Percentiles rank a stretch among this genome's conserved stretches.
These are phyloP conservation scores for Hydraecia micacea DNA, from an alignment of 2,888 invertebrate species.

Conservation along the genomic window DNA sequence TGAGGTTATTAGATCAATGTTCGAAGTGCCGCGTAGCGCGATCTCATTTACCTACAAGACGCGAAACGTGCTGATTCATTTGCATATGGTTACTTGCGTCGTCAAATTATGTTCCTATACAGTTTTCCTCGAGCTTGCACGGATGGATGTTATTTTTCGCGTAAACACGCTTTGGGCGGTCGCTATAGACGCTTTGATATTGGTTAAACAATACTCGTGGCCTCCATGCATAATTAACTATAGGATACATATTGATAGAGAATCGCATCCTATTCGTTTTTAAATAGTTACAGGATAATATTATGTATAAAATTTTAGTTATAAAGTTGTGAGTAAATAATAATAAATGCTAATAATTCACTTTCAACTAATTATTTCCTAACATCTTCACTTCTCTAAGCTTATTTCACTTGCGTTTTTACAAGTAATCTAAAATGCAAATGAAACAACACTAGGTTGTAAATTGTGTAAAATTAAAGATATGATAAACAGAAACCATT, in stretches of 20 bases:
- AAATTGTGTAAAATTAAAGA: slow-evolving; percentile 17
- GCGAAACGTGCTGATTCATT: slow-evolving; percentile 90
- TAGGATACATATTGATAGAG: neutral
- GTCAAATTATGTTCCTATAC: slow-evolving; percentile 61
- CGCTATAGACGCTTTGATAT: slow-evolving; percentile 32
- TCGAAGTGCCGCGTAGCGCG: slow-evolving; percentile 88
- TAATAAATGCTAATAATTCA: slow-evolving; percentile 23
- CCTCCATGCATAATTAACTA: neutral
- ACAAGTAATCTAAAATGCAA: slow-evolving; percentile 38
- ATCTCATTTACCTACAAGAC: slow-evolving; percentile 82
- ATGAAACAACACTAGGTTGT: slow-evolving; percentile 26
- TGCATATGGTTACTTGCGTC: slow-evolving; percentile 81
- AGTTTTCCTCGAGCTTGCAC: slow-evolving; percentile 45
- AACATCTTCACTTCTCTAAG: slow-evolving; percentile 11
- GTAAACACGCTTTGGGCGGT: slow-evolving; percentile 51
- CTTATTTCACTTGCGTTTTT: slow-evolving; percentile 38
- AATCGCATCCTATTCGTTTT: neutral
- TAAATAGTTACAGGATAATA: neutral
- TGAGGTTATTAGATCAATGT: slow-evolving; percentile 88
- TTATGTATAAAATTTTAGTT: neutral
- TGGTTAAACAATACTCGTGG: slow-evolving; percentile 18
- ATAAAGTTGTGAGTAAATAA: slow-evolving; percentile 40
- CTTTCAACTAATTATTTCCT: slow-evolving; percentile 36
- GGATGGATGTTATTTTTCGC: slow-evolving; percentile 59
- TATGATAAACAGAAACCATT: slow-evolving; percentile 50